Evolutionary conservation across 2,888 invertebrate species (phyloP), one percentile per base, ranked within the genome.

Genomic region (Rhagium mordax): DNA sequence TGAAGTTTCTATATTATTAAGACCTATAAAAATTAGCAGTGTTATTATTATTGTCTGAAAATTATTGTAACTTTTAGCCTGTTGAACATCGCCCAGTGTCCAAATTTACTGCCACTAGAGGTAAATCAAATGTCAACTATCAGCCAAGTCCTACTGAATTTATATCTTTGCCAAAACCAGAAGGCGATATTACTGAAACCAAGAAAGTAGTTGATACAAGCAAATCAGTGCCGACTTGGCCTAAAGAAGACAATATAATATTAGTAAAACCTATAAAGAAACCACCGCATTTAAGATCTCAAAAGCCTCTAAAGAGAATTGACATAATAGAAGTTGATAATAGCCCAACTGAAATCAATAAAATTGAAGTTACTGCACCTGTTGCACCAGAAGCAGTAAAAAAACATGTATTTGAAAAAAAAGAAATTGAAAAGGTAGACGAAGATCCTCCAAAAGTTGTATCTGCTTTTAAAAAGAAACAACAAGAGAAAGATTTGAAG

Each of bases 201-300:
- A 90, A 0, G 85, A 82, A 61, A 89, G 84, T 29, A 90, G 88
- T 77, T 84, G 85, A 72, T 83, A 88, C 0, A 87, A 87, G 61
- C 85, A 74, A 73, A 53, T 68, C 76, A 61, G 65, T 74, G 60
- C 72, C 89, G 3, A 85, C 89, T 75, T 89, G 88, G 84, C 79
- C 78, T 66, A 86, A 82, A 48, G 81, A 85, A 68, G 82, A 86
- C 72, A 85, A 83, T 49, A 78, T 88, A 59, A 85, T 83, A 71
- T 77, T 87, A 55, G 85, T 91, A 24, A 79, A 88, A 78, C 88
- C 91, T 2, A 89, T 92, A 29, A 87, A 89, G 77, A 93, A 93
- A 87, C 90, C 91, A 5, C 91, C 92, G 0, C 93, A 93, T 87
- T 86, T 92, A 79, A 87, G 91, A 76, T 93, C 93, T 8, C 92